Conservation (phyloP, 2,888 invertebrate species). For the Diachrysia chrysitis region DNA sequence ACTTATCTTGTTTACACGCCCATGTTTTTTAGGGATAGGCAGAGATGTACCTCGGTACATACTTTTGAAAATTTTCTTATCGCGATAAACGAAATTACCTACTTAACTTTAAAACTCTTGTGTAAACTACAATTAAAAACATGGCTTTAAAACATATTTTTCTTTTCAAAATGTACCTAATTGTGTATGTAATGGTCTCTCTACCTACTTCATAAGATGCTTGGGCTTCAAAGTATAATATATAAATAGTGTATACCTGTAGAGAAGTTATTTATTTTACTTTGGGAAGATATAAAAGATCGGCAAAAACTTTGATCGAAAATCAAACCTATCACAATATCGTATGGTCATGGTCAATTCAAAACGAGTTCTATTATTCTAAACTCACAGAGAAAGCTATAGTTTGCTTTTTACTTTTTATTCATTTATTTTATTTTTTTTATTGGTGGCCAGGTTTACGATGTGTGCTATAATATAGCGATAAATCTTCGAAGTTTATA, state of each 20-base stretch:
- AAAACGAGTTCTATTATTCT: slow-evolving; percentile 53
- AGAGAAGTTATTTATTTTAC: too few relatives aligned
- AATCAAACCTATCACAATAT: slow-evolving; percentile 58
- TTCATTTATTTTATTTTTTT: slow-evolving; percentile 60
- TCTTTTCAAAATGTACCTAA: too few relatives aligned
- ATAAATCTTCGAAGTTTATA: neutral
- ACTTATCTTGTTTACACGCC: slow-evolving; percentile 9
- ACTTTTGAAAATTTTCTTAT: too few relatives aligned
- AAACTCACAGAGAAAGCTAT: slow-evolving; percentile 60
- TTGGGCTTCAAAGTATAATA: too few relatives aligned
- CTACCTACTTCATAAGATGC: too few relatives aligned
- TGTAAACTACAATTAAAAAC: too few relatives aligned
- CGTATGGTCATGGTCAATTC: slow-evolving; percentile 8
- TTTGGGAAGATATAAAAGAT: neutral
- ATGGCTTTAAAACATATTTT: too few relatives aligned
- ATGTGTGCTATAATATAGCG: slow-evolving; percentile 6
- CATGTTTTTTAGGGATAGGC: neutral
- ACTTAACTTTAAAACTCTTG: too few relatives aligned
- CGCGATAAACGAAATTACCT: too few relatives aligned
- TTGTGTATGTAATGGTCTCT: too few relatives aligned
- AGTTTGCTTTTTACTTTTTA: slow-evolving; percentile 60
- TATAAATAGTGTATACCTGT: too few relatives aligned
- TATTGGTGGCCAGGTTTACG: slow-evolving; percentile 34
- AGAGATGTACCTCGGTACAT: too few relatives aligned
- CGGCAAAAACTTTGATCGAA: slow-evolving; percentile 12